phyloP scores from a whole-genome alignment of 1,140 invertebrate genomes.

The Polyergus mexicanus region DNA sequence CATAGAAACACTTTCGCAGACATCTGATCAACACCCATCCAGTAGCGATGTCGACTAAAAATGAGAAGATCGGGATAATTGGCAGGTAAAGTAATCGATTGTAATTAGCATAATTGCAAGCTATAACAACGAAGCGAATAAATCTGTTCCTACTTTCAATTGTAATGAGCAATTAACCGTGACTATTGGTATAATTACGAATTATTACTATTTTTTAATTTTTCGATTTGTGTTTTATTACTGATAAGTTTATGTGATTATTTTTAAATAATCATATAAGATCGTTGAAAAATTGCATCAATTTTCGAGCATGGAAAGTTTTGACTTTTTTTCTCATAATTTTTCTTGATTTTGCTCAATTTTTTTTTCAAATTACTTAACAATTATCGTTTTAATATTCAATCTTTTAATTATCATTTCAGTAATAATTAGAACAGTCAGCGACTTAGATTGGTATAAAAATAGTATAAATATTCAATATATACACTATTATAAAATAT shows the following conservation, averaged over 20 bases:
- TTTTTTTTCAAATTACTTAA: constrained; percentile 1
- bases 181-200: neutral
- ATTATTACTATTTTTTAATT: neutral
- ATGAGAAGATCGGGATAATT: constrained; percentile 90
- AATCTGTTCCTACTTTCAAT: neutral
- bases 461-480: neutral
- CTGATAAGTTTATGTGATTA: neutral
- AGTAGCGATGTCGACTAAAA: constrained; percentile 78
- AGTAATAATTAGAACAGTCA: neutral
- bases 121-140: neutral
- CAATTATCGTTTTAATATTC: neutral
- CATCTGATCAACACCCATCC: neutral
- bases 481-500: neutral
- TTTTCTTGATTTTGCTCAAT: neutral
- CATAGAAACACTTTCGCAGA: neutral
- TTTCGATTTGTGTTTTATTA: neutral
- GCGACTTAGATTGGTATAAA: neutral
- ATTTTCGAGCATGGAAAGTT: too few species aligned
- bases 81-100: constrained; percentile 88
- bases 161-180: neutral
- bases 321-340: neutral
- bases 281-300: neutral
- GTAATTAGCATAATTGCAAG: constrained; percentile 8
- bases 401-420: neutral
- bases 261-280: neutral